A percentile compares a stretch with the other conserved stretches of the same genome.
These are phyloP conservation scores for Lepidurus apus DNA, from an alignment of 1,140 invertebrate species.

Conservation along the genomic window DNA sequence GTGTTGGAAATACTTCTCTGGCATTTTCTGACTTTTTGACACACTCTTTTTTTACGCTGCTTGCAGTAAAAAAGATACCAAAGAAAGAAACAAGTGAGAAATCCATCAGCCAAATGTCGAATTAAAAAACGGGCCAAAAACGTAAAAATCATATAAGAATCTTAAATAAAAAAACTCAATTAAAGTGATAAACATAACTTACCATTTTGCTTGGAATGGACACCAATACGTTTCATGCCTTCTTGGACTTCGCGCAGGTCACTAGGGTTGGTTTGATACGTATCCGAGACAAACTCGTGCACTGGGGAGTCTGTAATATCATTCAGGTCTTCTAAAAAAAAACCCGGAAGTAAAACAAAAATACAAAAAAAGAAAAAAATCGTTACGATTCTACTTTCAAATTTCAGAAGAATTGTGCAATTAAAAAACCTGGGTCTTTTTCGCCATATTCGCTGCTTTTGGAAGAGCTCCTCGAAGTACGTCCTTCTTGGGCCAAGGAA, in stretches of 20 bases:
- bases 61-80: constrained; percentile 31
- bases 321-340: constrained; percentile 24
- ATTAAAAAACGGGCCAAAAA: constrained; percentile 25
- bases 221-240: constrained; percentile 60
- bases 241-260: constrained; percentile 62
- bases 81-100: constrained; percentile 28
- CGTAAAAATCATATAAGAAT: constrained; percentile 25
- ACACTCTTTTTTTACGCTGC: constrained; percentile 3
- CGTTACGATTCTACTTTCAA: not conserved
- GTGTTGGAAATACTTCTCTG: constrained; percentile 21
- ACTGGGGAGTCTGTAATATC: constrained; percentile 31
- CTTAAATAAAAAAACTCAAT: constrained; percentile 24
- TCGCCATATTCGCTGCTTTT: constrained; percentile 37
- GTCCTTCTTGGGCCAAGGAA: constrained; percentile 56
- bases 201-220: constrained; percentile 42
- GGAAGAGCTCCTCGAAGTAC: constrained; percentile 36
- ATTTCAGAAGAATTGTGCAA: constrained; percentile 1
- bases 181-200: constrained; percentile 1
- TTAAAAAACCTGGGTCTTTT: constrained; percentile 34
- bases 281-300: constrained; percentile 63
- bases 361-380: not conserved
- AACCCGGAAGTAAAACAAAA: not conserved
- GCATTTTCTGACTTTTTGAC: not conserved
- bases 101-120: constrained; percentile 26
- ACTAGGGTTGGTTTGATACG: constrained; percentile 52